A percentile compares a stretch with the other conserved stretches of the same genome.
Evolutionary conservation across 92 coral and sea anemone genomes (phyloP).

Genomic region (Phenganax stokvisi): DNA sequence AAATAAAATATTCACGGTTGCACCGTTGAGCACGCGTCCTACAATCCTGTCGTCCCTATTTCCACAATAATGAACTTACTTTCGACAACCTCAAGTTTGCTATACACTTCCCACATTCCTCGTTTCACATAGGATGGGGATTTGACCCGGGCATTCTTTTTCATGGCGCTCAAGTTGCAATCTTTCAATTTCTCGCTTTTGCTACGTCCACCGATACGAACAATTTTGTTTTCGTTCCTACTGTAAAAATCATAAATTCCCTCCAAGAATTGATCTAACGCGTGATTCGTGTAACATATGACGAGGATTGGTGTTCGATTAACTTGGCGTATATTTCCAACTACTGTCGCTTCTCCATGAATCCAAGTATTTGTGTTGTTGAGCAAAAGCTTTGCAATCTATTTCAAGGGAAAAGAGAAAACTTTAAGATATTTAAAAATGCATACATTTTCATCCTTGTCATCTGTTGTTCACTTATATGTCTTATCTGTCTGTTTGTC

Average conservation of each 20-base stretch:
- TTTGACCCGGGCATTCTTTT: slow-evolving; percentile 50
- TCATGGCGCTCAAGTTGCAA: slow-evolving; percentile 58
- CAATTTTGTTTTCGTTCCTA: slow-evolving; percentile 65
- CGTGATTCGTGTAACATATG: slow-evolving; percentile 94
- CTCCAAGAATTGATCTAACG: slow-evolving; percentile 89
- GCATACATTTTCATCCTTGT: not conserved
- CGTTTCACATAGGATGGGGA: slow-evolving; percentile 8
- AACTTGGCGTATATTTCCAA: slow-evolving; percentile 63
- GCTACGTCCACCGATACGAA: slow-evolving; percentile 89
- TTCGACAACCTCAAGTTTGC: slow-evolving; percentile 4
- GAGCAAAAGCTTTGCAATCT: slow-evolving; percentile 82
- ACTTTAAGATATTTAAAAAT: not conserved
- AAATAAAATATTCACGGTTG: too few species aligned
- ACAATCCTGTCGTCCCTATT: not conserved
- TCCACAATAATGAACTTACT: slow-evolving; percentile 1
- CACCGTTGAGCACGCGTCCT: not conserved
- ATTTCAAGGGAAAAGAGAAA: not conserved
- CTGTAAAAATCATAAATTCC: slow-evolving; percentile 84
- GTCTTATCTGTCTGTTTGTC: not conserved
- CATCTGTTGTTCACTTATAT: too few species aligned
- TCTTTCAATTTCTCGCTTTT: slow-evolving; percentile 63
- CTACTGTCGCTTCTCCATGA: slow-evolving; percentile 51
- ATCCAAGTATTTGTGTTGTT: slow-evolving; percentile 79
- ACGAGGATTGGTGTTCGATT: slow-evolving; percentile 61
- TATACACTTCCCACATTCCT: slow-evolving; percentile 9